Base-by-base conservation (phyloP, 2,888 invertebrate genomes). In the Drosophila tripunctata region DNA sequence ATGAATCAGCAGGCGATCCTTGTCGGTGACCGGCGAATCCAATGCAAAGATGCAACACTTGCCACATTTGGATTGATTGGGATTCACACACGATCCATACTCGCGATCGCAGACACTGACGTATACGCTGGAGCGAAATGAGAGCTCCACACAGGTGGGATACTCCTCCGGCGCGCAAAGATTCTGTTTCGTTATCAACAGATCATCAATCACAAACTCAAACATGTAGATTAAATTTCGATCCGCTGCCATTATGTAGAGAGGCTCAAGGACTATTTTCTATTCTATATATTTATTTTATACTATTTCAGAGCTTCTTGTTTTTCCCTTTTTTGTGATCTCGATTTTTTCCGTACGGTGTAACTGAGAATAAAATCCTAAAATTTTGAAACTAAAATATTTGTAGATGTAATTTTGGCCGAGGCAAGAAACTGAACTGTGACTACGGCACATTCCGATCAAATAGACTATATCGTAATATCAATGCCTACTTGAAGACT, bases 91-190 rank as follows among this genome's bases (percentile, higher is more conserved):
- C 1, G 74, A 44, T 6, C 90, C 90, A 44, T 87, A 90, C 67
- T 91, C 90, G 2, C 87, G 83, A 67, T 91, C 90, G 67, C 90
- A 91, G 47, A 91, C 83, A 3, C 74, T 87, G 1, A 91, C 76
- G 55, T 87, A 90, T 0, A 91, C 89, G 58, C 79, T 88, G 2
- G 90, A 89, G 1, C 90, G 89, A 67, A 91, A 91, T 2, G 89
- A 80, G 30, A 91, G 48, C 67, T 91, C 91, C 27, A 89, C 89
- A 68, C 91, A 91, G 5, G 89, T 89, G 1, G 91, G 91, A 67
- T 90, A 91, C 51, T 91, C 91, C 27, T 90, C 91, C 4, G 91
- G 91, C n/a, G 91, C 91, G 66, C 91, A 91, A 22, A 86, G 60
- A 65, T 91, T 91, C 51, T 90, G 89, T 8, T 86, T 78, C 1